Evolutionary conservation across 1,140 invertebrate species (phyloP).

Genomic region (Tetramorium alpestre): DNA sequence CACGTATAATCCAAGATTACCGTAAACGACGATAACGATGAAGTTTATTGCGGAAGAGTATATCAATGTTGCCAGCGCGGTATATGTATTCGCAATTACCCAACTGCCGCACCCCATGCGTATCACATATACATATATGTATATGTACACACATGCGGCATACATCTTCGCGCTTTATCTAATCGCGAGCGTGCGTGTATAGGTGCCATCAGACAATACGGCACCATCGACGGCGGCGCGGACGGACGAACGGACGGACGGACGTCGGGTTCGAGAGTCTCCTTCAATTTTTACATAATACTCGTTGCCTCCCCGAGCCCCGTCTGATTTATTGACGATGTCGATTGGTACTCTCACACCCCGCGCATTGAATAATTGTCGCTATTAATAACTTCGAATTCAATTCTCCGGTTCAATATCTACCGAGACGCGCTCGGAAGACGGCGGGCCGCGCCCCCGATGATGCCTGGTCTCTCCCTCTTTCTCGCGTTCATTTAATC

Average conservation of each 20-base stretch:
- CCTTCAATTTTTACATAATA: conserved; percentile 55
- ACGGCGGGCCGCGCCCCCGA: conserved; percentile 48
- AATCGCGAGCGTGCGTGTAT: conserved; percentile 39
- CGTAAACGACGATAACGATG: conserved; percentile 25
- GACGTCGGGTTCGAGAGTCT: conserved; percentile 20
- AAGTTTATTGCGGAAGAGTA: conserved; percentile 30
- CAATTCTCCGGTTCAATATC: conserved; percentile 73
- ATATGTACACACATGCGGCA: too few species aligned
- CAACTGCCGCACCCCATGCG: conserved; percentile 25
- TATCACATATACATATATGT: neutral
- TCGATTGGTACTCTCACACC: conserved; percentile 38
- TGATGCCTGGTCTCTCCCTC: conserved; percentile 41
- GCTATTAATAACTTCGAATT: conserved; percentile 73
- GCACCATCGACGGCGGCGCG: neutral
- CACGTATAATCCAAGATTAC: conserved; percentile 14
- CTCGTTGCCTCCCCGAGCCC: neutral
- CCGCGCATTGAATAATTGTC: conserved; percentile 70
- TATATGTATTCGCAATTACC: conserved; percentile 25
- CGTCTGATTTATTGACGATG: conserved; percentile 60
- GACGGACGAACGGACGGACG: neutral
- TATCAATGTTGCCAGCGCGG: neutral
- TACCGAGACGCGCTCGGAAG: conserved; percentile 36
- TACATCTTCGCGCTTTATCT: conserved; percentile 44
- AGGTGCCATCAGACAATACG: conserved; percentile 29
- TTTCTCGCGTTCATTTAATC: conserved; percentile 53